Evolutionary conservation across 2,888 invertebrate genomes (phyloP).

Genomic region (Pasiphila rectangulata): DNA sequence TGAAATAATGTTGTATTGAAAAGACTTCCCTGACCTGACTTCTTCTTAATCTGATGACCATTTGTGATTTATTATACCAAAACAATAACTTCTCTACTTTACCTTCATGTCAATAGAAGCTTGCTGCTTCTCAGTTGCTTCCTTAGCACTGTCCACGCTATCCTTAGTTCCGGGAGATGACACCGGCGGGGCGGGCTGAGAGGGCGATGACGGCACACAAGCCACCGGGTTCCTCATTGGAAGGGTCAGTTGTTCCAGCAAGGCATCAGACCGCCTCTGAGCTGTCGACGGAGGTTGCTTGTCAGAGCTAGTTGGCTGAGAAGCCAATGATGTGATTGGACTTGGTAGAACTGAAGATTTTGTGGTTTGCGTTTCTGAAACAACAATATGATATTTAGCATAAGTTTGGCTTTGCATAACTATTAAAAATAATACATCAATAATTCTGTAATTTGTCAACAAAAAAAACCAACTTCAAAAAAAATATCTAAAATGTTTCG

Average conservation of each 20-base stretch:
- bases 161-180: slow-evolving; percentile 65
- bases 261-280: slow-evolving; percentile 69
- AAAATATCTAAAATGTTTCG: no score
- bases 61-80: no score
- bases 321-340: slow-evolving; percentile 65
- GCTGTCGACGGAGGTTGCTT: slow-evolving; percentile 65
- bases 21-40: no score
- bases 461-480: no score
- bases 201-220: slow-evolving; percentile 46
- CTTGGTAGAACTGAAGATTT: slow-evolving; percentile 68
- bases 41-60: no score
- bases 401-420: no score
- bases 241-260: slow-evolving; percentile 69
- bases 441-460: no score
- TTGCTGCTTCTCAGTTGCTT: slow-evolving; percentile 57
- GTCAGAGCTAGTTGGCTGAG: slow-evolving; percentile 58
- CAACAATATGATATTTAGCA: background rate
- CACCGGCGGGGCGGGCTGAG: slow-evolving; percentile 44
- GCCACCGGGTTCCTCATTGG: slow-evolving; percentile 63
- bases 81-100: slow-evolving; percentile 1
- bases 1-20: no score
- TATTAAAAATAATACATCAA: no score
- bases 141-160: slow-evolving; percentile 59
- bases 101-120: slow-evolving; percentile 69
- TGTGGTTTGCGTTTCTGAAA: slow-evolving; percentile 59